phyloP scores from a whole-genome alignment of 2,113 vertebrate species.

The Dendrocopos noguchii region DNA sequence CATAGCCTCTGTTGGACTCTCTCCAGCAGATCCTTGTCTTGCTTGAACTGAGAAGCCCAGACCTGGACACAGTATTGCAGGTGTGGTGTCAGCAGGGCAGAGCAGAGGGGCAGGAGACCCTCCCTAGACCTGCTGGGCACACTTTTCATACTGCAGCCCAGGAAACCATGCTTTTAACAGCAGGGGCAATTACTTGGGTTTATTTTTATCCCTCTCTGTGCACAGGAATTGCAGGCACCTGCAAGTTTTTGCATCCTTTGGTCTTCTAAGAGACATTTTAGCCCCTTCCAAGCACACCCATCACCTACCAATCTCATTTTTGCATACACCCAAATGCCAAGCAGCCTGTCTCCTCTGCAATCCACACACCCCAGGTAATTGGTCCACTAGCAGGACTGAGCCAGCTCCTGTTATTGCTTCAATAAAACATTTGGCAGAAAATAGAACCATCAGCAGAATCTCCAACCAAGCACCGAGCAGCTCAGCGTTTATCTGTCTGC shows the following conservation, averaged over 20 bases:
- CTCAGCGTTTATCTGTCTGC: constrained; percentile 57
- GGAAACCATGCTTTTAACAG: not conserved
- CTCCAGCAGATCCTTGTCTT: no score
- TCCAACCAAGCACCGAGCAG: constrained; percentile 32
- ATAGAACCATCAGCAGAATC: constrained; percentile 63
- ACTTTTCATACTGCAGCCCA: not conserved
- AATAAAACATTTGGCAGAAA: constrained; percentile 52
- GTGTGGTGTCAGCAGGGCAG: no score
- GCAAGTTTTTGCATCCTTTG: not conserved
- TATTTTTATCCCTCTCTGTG: not conserved
- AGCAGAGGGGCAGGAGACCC: no score
- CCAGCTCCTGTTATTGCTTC: constrained; percentile 17
- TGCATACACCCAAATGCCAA: not conserved
- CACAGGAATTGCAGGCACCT: not conserved
- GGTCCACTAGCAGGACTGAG: not conserved
- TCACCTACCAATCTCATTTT: not conserved
- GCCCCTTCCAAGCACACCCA: not conserved
- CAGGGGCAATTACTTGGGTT: not conserved
- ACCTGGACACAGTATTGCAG: no score
- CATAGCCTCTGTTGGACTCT: no score
- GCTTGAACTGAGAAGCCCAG: no score
- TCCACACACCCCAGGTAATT: fast-evolving
- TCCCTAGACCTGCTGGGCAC: no score
- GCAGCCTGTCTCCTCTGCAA: not conserved
- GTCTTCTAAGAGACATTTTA: not conserved